Evolutionary conservation across 2,113 vertebrate genomes (phyloP).

Genomic region (Nicator chloris): DNA sequence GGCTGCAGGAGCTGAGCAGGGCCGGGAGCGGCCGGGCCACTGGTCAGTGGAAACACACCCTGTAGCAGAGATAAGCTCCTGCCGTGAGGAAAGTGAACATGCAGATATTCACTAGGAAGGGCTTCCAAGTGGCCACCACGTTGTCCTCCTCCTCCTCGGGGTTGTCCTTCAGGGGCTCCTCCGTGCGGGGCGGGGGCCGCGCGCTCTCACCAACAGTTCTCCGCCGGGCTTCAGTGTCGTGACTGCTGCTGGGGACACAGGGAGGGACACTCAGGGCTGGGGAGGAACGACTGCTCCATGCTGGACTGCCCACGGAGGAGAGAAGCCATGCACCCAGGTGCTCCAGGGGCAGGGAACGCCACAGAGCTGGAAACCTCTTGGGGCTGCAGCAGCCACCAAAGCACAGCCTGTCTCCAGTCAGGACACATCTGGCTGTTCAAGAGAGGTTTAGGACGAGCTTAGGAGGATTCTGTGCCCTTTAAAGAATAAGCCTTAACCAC

Average conservation of each 20-base stretch:
- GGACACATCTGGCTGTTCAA: not conserved
- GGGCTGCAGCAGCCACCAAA: not conserved
- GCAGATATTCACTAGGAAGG: conserved; percentile 85
- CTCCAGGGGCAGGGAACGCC: not conserved
- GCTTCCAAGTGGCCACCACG: conserved; percentile 78
- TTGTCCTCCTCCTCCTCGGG: conserved; percentile 48
- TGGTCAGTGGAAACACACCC: conserved; percentile 87
- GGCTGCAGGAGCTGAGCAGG: not conserved
- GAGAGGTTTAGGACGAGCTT: not conserved
- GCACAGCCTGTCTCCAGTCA: not conserved
- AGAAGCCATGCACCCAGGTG: not conserved
- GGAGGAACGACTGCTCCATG: accelerated
- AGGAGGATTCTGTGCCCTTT: not conserved
- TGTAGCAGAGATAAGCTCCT: conserved; percentile 89
- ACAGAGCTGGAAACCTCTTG: not conserved
- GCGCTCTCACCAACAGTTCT: conserved; percentile 47
- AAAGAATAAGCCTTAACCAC: not conserved
- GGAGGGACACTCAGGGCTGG: not conserved
- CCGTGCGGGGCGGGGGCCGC: conserved; percentile 24
- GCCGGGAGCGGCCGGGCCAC: not conserved
- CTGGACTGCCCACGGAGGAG: not conserved
- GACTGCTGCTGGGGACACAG: conserved; percentile 58
- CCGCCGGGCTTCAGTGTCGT: conserved; percentile 74
- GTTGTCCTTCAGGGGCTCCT: conserved; percentile 39
- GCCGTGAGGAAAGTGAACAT: conserved; percentile 86